Conservation (phyloP, 2,797 vertebrate species). For the Staurois parvus region DNA sequence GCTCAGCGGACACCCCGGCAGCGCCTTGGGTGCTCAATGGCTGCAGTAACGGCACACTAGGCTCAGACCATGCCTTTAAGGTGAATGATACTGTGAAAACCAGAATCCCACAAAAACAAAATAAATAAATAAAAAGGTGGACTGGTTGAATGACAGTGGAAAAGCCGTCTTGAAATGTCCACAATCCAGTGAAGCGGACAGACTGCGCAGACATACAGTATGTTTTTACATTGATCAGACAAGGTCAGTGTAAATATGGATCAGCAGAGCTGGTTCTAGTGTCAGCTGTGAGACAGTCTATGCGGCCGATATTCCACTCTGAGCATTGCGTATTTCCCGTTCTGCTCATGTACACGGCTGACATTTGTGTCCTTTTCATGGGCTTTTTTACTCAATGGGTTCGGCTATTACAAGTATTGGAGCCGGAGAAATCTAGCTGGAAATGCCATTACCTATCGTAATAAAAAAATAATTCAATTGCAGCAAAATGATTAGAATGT, state of each 20-base stretch:
- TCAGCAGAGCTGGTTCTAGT: background rate
- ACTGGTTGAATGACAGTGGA: too few relatives aligned
- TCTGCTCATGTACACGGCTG: background rate
- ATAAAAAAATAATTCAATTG: constrained; percentile 41
- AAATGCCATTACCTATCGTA: constrained; percentile 15
- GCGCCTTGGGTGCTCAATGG: too few relatives aligned
- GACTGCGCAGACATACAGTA: background rate
- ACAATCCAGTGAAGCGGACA: too few relatives aligned
- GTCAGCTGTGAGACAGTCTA: background rate
- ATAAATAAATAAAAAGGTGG: too few relatives aligned
- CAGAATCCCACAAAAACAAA: too few relatives aligned
- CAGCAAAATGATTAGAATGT: constrained; percentile 8
- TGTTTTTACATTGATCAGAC: background rate
- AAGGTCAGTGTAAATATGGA: background rate
- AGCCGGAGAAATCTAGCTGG: constrained; percentile 7
- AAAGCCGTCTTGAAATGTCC: too few relatives aligned
- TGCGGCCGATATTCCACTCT: background rate
- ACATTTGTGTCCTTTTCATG: constrained; percentile 44
- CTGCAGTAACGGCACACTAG: too few relatives aligned
- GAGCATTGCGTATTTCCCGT: background rate
- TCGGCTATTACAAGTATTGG: background rate
- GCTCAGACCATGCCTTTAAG: too few relatives aligned
- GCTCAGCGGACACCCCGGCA: too few relatives aligned
- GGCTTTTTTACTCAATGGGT: constrained; percentile 26
- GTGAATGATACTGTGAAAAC: too few relatives aligned